These are phyloP conservation scores for Drosophila falleni DNA, from an alignment of 2,888 invertebrate genomes.

Conservation along the genomic window DNA sequence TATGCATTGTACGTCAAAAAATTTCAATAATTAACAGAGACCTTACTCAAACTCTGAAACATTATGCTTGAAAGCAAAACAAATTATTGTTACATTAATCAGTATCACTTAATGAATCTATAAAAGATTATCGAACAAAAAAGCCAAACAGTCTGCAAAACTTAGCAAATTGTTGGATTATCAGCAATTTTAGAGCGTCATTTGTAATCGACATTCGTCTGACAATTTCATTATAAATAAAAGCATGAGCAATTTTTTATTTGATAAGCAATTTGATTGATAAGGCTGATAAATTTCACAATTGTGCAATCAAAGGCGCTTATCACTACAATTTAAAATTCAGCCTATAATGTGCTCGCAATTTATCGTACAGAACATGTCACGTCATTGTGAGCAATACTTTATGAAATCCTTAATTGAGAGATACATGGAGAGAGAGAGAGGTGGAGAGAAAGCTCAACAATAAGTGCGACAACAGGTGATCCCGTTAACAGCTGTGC, in stretches of 20 bases:
- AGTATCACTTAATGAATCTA: background rate
- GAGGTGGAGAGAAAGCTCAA: constrained; percentile 17
- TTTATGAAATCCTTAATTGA: constrained; percentile 31
- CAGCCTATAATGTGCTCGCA: constrained; percentile 14
- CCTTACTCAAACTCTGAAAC: too few species aligned
- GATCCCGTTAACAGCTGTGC: constrained; percentile 53
- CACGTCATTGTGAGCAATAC: constrained; percentile 2
- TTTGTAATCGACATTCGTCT: constrained; percentile 23
- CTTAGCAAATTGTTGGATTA: constrained; percentile 11
- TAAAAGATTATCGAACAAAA: constrained; percentile 3
- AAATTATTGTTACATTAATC: background rate
- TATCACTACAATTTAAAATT: constrained; percentile 32
- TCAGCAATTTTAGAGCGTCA: constrained; percentile 36
- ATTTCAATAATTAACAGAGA: too few species aligned
- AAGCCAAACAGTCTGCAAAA: constrained; percentile 42
- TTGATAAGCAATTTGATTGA: constrained; percentile 47
- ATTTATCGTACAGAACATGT: constrained; percentile 23
- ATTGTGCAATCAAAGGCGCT: constrained; percentile 29
- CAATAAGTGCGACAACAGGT: constrained; percentile 52
- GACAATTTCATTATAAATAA: constrained; percentile 49
- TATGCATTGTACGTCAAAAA: too few species aligned
- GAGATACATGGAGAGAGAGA: constrained; percentile 2
- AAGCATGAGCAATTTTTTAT: constrained; percentile 62
- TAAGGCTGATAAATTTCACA: constrained; percentile 42
- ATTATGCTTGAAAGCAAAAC: background rate